These are phyloP conservation scores for Cantharis rustica DNA, from an alignment of 2,888 invertebrate genomes.

Conservation along the genomic window DNA sequence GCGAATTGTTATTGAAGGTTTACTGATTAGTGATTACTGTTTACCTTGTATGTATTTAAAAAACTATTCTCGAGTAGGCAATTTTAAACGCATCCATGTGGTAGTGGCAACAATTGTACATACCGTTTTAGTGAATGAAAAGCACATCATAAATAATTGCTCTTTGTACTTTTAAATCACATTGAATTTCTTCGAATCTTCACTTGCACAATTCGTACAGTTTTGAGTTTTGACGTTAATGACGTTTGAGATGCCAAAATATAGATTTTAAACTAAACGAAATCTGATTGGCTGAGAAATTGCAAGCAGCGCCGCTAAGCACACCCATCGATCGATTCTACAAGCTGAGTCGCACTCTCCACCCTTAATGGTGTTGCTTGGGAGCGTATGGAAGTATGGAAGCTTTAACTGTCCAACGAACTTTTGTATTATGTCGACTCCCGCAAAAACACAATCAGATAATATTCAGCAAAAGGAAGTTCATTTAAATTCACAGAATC, in stretches of 20 bases:
- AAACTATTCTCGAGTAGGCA: neutral
- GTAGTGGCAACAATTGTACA: neutral
- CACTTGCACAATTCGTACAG: neutral
- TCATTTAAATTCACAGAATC: neutral
- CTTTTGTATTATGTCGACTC: neutral
- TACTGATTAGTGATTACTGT: constrained; percentile 21
- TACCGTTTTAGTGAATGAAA: neutral
- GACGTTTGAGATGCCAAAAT: neutral
- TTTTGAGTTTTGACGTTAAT: neutral
- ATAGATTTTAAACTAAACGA: neutral
- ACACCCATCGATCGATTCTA: neutral
- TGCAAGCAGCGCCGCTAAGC: neutral
- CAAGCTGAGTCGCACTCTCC: neutral
- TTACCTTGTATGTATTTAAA: neutral
- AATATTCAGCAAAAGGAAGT: too few species aligned
- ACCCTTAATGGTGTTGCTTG: neutral
- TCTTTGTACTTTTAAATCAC: constrained; percentile 1
- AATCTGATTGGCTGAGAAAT: neutral
- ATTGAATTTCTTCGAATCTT: neutral
- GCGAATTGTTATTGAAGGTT: constrained; percentile 30
- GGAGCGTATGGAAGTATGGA: neutral
- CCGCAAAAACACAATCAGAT: neutral
- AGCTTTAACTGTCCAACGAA: neutral
- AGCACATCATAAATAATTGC: neutral
- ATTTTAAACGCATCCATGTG: neutral